Evolutionary conservation across 2,113 vertebrate species (phyloP).

Genomic region (Prinia subflava): DNA sequence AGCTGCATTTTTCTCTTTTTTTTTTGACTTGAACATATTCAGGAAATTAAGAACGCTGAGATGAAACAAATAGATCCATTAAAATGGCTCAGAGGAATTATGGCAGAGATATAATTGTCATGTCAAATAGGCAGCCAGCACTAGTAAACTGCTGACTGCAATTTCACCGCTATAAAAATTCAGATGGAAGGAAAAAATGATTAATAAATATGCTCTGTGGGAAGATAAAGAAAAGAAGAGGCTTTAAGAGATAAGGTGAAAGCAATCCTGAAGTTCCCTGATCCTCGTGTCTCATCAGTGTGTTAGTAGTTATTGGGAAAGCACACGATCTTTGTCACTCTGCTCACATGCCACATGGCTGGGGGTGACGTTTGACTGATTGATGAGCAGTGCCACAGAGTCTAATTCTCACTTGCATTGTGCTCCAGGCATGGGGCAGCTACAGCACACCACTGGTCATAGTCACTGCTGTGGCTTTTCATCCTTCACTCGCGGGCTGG

Average conservation of each 20-base stretch:
- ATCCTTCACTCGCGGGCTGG: accelerated
- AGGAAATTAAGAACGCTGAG: constrained; percentile 64
- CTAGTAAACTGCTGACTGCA: constrained; percentile 38
- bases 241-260: constrained; percentile 8
- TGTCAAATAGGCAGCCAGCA: constrained; percentile 37
- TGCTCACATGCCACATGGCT: accelerated
- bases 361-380: not conserved
- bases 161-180: not conserved
- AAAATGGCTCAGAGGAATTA: constrained; percentile 55
- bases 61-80: constrained; percentile 65
- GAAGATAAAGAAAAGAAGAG: not conserved
- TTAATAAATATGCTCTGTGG: constrained; percentile 37
- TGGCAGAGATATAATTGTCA: constrained; percentile 53
- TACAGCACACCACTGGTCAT: not conserved
- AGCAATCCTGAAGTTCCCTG: constrained; percentile 2
- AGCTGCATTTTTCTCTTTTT: not conserved
- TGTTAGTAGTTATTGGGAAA: not conserved
- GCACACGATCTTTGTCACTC: accelerated
- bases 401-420: not conserved
- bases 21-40: constrained; percentile 24
- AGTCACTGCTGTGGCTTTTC: not conserved
- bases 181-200: not conserved
- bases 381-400: not conserved
- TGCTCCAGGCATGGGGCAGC: not conserved
- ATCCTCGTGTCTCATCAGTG: not conserved